A percentile compares a stretch with the other conserved stretches of the same genome.
phyloP scores from a whole-genome alignment of 2,113 vertebrate genomes.

The Atractosteus spatula region DNA sequence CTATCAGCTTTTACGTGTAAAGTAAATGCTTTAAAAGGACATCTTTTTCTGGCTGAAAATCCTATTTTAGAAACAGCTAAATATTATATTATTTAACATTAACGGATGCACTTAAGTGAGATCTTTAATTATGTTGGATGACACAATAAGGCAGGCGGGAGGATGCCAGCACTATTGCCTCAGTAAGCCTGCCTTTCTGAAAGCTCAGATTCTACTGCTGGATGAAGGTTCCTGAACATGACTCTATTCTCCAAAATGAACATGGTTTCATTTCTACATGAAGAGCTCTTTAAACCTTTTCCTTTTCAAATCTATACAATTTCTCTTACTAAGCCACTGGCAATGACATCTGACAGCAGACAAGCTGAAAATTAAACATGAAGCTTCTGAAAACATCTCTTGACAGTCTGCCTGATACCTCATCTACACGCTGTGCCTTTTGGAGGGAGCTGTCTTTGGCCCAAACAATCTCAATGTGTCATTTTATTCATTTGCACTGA shows the following conservation, averaged over 20 bases:
- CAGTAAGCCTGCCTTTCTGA: too few relatives aligned
- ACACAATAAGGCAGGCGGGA: background rate
- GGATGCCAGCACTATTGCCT: background rate
- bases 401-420: background rate
- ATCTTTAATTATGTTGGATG: too few relatives aligned
- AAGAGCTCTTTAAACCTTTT: background rate
- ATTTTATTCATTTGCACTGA: constrained; percentile 1
- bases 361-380: constrained; percentile 10
- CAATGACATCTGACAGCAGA: constrained; percentile 1
- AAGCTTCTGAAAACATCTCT: background rate
- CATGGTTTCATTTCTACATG: too few relatives aligned
- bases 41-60: too few relatives aligned
- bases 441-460: background rate
- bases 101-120: too few relatives aligned
- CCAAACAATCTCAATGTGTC: background rate
- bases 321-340: constrained; percentile 1
- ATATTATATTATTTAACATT: too few relatives aligned
- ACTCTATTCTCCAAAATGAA: too few relatives aligned
- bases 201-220: too few relatives aligned
- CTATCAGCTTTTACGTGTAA: too few relatives aligned
- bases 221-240: too few relatives aligned
- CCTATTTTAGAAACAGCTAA: too few relatives aligned
- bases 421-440: background rate
- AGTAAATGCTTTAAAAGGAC: too few relatives aligned
- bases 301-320: background rate